Evolutionary conservation across 2,113 vertebrate genomes (phyloP).

Genomic region (Tenebrosternarchus preto): DNA sequence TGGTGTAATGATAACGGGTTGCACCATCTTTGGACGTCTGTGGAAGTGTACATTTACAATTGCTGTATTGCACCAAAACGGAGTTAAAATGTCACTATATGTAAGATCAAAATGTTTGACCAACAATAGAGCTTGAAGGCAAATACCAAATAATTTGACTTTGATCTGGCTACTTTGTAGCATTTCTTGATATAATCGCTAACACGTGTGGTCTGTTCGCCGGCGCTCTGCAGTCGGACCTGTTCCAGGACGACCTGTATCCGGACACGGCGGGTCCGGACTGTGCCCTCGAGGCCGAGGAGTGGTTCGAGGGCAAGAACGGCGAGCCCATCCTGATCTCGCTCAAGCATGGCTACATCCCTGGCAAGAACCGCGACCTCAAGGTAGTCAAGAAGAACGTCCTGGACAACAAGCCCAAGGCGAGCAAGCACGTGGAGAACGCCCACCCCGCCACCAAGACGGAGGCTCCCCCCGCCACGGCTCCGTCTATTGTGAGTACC

Average conservation of each 20-base stretch:
- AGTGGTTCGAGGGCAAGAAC: constrained; percentile 94
- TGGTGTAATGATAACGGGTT: too few relatives aligned
- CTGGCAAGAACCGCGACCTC: constrained; percentile 89
- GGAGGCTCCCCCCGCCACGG: constrained; percentile 42
- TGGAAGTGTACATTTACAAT: too few relatives aligned
- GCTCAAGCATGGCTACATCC: constrained; percentile 91
- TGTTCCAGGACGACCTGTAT: constrained; percentile 97
- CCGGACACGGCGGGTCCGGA: constrained; percentile 92
- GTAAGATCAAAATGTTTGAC: too few relatives aligned
- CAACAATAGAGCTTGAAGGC: too few relatives aligned
- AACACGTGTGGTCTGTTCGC: constrained; percentile 19
- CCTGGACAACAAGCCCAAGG: constrained; percentile 89
- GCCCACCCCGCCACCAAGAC: constrained; percentile 78
- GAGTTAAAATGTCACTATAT: too few relatives aligned
- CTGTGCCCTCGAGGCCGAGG: constrained; percentile 88
- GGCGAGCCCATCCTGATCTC: constrained; percentile 92
- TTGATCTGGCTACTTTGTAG: background rate
- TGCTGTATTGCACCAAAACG: too few relatives aligned
- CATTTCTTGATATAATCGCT: background rate
- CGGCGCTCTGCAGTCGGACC: constrained; percentile 82
- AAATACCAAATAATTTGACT: background rate
- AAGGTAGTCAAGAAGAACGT: constrained; percentile 95
- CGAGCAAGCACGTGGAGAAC: constrained; percentile 83
- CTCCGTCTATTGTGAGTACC: constrained; percentile 71
- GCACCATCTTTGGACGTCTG: too few relatives aligned